phyloP scores from a whole-genome alignment of 2,888 invertebrate genomes.

The Griposia aprilina region DNA sequence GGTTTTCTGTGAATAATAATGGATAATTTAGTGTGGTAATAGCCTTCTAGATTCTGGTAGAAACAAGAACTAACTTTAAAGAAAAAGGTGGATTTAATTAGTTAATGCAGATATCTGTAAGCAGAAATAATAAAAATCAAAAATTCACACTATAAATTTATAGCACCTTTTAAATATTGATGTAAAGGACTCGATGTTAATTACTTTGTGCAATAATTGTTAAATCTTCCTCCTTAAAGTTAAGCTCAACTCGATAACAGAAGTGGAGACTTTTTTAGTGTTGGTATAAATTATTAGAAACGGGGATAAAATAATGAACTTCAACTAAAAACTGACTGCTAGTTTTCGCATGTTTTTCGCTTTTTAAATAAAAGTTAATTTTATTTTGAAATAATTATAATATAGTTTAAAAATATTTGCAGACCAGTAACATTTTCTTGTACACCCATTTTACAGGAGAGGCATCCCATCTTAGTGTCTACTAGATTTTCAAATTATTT shows the following conservation, averaged over 20 bases:
- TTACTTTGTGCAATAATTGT: not conserved
- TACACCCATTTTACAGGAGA: not conserved
- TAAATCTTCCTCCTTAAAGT: not conserved
- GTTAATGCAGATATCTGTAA: not conserved
- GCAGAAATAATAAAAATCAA: not conserved
- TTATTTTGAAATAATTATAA: not conserved
- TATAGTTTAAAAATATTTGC: not conserved
- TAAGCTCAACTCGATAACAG: not conserved
- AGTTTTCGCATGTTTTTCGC: not conserved
- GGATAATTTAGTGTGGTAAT: not conserved
- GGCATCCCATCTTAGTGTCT: not conserved
- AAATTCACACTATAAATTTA: not conserved
- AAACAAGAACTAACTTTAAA: not conserved
- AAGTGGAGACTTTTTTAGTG: too few relatives aligned
- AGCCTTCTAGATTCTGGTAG: not conserved
- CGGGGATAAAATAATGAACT: too few relatives aligned
- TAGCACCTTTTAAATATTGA: not conserved
- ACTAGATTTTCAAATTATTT: not conserved
- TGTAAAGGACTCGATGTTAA: not conserved
- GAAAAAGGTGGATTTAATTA: not conserved
- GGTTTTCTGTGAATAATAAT: conserved; percentile 33
- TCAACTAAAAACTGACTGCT: not conserved
- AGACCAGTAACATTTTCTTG: not conserved
- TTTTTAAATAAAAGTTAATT: not conserved
- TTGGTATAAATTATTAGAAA: not conserved